Evolutionary conservation across 2,797 vertebrate species (phyloP).

Genomic region (Myotis planiceps): DNA sequence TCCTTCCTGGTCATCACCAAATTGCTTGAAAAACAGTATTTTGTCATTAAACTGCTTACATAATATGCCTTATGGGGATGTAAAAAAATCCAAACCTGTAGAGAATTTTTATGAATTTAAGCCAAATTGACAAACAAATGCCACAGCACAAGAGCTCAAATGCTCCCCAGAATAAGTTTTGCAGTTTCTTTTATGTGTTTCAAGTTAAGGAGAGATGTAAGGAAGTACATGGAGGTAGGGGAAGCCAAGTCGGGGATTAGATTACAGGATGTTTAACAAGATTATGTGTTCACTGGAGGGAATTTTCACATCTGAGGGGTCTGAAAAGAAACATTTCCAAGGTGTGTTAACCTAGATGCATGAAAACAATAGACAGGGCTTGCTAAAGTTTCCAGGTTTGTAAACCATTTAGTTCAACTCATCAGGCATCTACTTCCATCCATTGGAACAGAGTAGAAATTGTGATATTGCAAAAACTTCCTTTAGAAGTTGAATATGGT

Average conservation of each 20-base stretch:
- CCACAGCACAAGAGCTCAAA: background rate
- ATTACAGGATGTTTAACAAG: no score
- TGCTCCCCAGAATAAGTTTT: background rate
- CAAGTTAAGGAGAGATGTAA: background rate
- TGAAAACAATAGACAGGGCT: no score
- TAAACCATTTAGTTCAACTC: background rate
- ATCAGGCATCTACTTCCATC: background rate
- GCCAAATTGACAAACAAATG: background rate
- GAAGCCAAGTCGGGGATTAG: background rate
- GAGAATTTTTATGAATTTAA: background rate
- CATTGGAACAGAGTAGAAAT: background rate
- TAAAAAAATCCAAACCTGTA: background rate
- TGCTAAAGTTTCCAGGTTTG: background rate
- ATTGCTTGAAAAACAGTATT: background rate
- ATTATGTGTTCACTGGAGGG: no score
- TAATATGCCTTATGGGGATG: background rate
- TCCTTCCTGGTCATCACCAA: background rate
- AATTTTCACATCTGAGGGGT: no score
- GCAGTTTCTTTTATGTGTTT: background rate
- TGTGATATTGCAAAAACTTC: background rate
- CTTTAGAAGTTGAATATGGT: no score
- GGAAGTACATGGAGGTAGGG: no score
- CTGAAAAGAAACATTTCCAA: no score
- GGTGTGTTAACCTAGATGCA: no score
- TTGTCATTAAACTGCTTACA: background rate